Base-by-base conservation (phyloP, 1,140 invertebrate species). In the Bathynomus jamesi region DNA sequence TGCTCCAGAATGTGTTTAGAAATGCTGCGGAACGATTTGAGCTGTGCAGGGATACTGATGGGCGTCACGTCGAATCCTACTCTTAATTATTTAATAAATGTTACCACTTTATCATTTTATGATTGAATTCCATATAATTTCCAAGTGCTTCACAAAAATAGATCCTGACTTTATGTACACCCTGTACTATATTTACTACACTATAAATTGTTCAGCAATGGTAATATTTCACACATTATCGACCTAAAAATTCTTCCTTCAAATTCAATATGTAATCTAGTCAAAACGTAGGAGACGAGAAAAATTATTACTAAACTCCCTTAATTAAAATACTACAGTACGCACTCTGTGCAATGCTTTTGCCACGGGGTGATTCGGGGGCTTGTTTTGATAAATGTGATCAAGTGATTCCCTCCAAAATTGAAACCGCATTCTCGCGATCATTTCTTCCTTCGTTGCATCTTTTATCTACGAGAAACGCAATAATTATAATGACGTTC, bases 351-450 rank as follows among this genome's bases (percentile, higher is more conserved):
- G 24, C 8, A 63, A 28, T 10, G 21, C 61, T 28, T 25, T 63
- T 63, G 89, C 86, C 24, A 94, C 87, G 28, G 93, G 93, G 83
- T 92, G 89, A 73, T 88, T 85, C 28, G 89, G 88, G 17, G 89
- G 80, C 25, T 84, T 83, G 13, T 76, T 79, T 70, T 84, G 81
- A 82, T 85, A 93, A 80, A 88, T 87, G 78, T 87, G 86, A 63
- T 89, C 87, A 4, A 96, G 78, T 29, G 89, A 82, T 78, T 95
- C 90, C 74, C 88, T 87, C 94, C 94, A 96, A 84, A 96, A 96
- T 80, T 91, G 87, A 61, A 95, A 83, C 79, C 92, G 86, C 85
- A 94, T 90, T 70, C 87, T 81, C 31, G 89, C 91, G 77, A 91
- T 91, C 77, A 87, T 86, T 66, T 83, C 82, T 71, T 95, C 90